These are phyloP conservation scores for rat (Rattus norvegicus) DNA, from an alignment of 2,113 vertebrate species.

Conservation along the genomic window GRCr8 NC_086033.1:101138501-101139000, in stretches of 20 bases:
- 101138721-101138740: not conserved
- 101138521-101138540: too few species aligned
- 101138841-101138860: slow-evolving; percentile 7
- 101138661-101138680: not conserved
- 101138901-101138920: slow-evolving; percentile 19
- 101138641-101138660: not conserved
- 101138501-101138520: too few species aligned
- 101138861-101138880: slow-evolving; percentile 59
- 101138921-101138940: slow-evolving; percentile 49
- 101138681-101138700: not conserved
- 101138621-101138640: not conserved
- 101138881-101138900: slow-evolving; percentile 9
- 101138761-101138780: slow-evolving; percentile 61
- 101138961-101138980: slow-evolving; percentile 1
- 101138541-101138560: not conserved
- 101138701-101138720: not conserved
- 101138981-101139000: slow-evolving; percentile 48
- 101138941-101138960: not conserved
- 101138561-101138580: not conserved
- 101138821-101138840: slow-evolving; percentile 55
- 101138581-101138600: not conserved
- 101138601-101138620: not conserved
- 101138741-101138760: slow-evolving; percentile 62
- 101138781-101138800: not conserved
- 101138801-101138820: slow-evolving; percentile 4